Evolutionary conservation across 2,888 invertebrate genomes (phyloP), one percentile per base, ranked within the genome.

Genomic region (Drosophila barbarae): DNA sequence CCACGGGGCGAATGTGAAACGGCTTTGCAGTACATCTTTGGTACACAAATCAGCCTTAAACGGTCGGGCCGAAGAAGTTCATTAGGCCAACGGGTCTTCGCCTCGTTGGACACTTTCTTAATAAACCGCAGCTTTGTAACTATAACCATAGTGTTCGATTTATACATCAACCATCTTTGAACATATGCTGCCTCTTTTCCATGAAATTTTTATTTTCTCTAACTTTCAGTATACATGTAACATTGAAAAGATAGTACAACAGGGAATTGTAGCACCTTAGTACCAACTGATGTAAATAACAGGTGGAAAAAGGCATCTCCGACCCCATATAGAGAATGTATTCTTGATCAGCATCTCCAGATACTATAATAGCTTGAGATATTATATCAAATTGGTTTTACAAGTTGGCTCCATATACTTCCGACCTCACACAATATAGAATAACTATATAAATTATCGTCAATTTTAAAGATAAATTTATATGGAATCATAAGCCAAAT

Each of bases 21-120:
- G 35, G 64, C 63, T 71, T 76, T 72, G 70, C 68, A 64, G 69
- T 55, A 67, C 65, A 71, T 69, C 47, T 70, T 61, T 72, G 63
- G 69, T 58, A 70, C 72, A 81, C 73, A 79, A 82, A 78, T 76
- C 85, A 70, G 83, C 68, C 72, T 76, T 84, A 76, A 82, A 72
- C 74, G 52, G 60, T 57, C 64, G n/a, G 30, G 34, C 38, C 39
- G 12, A 39, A 59, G 51, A 47, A 72, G 80, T 69, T 79, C 80
- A 83, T 83, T 79, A 74, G 69, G 54, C 51, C 57, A 60, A 73
- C 38, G 46, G 50, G 30, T 23, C 32, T 35, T 26, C 13, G 21
- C 12, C 9, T 9, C 8, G 42, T 36, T 35, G 65, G 68, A 21
- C 58, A 71, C 52, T 69, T 69, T 8, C 1, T 5, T 52, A 82